Conservation (phyloP, 2,888 invertebrate genomes). For the Sepiola atlantica region DNA sequence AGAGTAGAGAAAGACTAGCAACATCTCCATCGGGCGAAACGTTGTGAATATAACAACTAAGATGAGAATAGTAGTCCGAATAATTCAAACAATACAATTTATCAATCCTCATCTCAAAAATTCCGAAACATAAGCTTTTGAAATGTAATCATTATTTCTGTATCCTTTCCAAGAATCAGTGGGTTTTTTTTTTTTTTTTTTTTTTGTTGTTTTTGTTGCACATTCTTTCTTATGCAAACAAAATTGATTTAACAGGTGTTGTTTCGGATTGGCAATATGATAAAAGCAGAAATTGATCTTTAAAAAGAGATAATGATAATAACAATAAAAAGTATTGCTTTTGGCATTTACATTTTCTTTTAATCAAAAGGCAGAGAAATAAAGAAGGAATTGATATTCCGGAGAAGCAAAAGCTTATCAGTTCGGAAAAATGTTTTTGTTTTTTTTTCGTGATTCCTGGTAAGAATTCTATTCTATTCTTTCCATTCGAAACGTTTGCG, state of each 20-base stretch:
- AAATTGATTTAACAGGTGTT: neutral
- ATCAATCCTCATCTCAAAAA: too few relatives aligned
- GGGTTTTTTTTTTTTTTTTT: too few relatives aligned
- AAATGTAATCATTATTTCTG: too few relatives aligned
- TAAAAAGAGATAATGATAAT: neutral
- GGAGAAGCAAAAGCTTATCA: neutral
- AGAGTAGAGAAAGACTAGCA: too few relatives aligned
- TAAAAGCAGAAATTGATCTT: neutral
- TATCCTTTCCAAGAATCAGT: too few relatives aligned
- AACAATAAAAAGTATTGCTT: neutral
- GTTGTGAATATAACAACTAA: too few relatives aligned
- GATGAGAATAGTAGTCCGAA: too few relatives aligned
- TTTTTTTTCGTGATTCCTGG: neutral
- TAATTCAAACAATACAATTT: too few relatives aligned
- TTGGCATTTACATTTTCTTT: constrained; percentile 2
- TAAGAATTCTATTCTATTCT: neutral
- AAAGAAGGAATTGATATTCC: neutral
- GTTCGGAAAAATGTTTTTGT: neutral
- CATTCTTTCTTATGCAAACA: neutral
- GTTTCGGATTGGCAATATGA: neutral
- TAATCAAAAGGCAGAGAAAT: neutral
- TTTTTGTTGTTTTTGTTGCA: neutral
- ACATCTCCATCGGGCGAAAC: too few relatives aligned
- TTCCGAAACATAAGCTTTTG: too few relatives aligned
- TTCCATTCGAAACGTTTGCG: neutral